A percentile compares a stretch with the other conserved stretches of the same genome.
Evolutionary conservation across 2,888 invertebrate species (phyloP).

Genomic region (Cistogaster globosa): DNA sequence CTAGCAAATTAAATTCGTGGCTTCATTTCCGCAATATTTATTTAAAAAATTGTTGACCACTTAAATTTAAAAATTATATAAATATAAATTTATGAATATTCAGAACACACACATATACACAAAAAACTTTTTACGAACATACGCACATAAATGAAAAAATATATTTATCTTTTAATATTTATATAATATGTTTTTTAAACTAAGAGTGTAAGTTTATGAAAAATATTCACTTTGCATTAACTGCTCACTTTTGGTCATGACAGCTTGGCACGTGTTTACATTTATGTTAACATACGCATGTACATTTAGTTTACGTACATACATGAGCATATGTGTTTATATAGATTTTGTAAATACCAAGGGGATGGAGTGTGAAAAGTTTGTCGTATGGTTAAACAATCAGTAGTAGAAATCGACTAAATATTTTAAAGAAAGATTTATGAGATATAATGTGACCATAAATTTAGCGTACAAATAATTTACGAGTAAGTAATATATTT

Average conservation of each 20-base stretch:
- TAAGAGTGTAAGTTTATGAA: slow-evolving; percentile 31
- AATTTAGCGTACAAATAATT: background rate
- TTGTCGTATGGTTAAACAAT: slow-evolving; percentile 35
- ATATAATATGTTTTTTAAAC: slow-evolving; percentile 6
- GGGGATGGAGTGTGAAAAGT: slow-evolving; percentile 28
- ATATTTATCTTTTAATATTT: slow-evolving; percentile 53
- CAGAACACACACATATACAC: slow-evolving; percentile 27
- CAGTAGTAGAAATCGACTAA: slow-evolving; percentile 17
- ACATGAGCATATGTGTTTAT: background rate
- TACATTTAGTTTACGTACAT: too few species aligned
- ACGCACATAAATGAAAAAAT: background rate
- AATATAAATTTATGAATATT: slow-evolving; percentile 47
- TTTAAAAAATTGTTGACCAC: background rate
- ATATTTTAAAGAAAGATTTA: slow-evolving; percentile 24
- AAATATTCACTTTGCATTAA: slow-evolving; percentile 62
- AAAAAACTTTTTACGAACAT: background rate
- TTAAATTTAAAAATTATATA: too few species aligned
- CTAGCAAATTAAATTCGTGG: background rate
- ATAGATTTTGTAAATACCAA: background rate
- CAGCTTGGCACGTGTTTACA: slow-evolving; percentile 64
- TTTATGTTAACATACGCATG: background rate
- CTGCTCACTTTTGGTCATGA: slow-evolving; percentile 57
- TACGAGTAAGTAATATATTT: too few species aligned
- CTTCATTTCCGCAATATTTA: slow-evolving; percentile 7
- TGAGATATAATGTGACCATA: background rate